phyloP scores from a whole-genome alignment of 2,888 invertebrate species.

The Itoplectis maculator region DNA sequence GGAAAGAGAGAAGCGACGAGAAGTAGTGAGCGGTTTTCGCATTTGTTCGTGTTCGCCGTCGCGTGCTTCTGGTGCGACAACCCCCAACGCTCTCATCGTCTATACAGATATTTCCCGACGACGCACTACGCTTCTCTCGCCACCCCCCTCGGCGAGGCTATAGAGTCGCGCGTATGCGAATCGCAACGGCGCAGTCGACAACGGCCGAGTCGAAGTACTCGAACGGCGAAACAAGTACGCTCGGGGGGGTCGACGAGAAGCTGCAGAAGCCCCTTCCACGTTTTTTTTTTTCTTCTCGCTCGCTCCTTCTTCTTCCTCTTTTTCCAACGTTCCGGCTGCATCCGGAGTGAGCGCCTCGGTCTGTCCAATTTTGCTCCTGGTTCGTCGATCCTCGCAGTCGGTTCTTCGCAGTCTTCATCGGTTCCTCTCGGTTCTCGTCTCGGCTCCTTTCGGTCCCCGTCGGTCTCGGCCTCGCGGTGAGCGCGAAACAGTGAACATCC shows the following conservation, averaged over 20 bases:
- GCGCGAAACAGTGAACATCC: conserved; percentile 65
- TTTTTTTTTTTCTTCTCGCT: conserved; percentile 26
- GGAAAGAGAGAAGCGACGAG: too few species aligned
- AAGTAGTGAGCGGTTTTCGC: too few species aligned
- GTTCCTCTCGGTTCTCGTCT: too few species aligned
- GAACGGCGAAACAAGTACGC: conserved; percentile 47
- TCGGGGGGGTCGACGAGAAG: conserved; percentile 32
- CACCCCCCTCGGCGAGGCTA: too few species aligned
- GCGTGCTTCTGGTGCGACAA: conserved; percentile 64
- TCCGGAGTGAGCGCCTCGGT: not conserved
- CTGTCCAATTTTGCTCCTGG: not conserved
- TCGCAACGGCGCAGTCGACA: conserved; percentile 38
- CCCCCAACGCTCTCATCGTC: too few species aligned
- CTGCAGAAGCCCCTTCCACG: conserved; percentile 6
- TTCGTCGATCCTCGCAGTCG: not conserved
- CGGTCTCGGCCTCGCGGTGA: too few species aligned
- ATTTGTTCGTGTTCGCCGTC: conserved; percentile 62
- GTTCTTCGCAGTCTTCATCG: too few species aligned
- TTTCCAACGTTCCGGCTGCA: conserved; percentile 50
- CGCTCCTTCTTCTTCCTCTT: conserved; percentile 49
- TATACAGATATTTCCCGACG: conserved; percentile 12
- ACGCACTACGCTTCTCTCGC: too few species aligned
- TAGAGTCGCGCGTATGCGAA: not conserved
- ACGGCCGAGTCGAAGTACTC: conserved; percentile 44
- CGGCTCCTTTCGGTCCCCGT: conserved; percentile 36